A percentile compares a stretch with the other conserved stretches of the same genome.
phyloP scores from a whole-genome alignment of 2,797 vertebrate genomes.

The Podarcis siculus region DNA sequence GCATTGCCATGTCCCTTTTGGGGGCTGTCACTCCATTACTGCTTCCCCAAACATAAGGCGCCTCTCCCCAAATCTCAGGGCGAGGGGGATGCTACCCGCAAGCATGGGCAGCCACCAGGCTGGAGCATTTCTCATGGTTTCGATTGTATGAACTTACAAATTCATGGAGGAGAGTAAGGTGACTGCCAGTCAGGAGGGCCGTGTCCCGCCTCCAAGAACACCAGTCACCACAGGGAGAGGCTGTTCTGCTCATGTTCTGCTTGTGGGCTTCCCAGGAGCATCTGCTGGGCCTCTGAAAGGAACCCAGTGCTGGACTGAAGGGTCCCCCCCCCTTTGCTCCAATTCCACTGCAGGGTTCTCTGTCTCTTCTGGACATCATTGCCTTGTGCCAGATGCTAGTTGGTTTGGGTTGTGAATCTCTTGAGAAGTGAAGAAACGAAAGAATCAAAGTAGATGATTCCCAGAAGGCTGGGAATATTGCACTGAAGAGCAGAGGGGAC shows the following conservation, averaged over 20 bases:
- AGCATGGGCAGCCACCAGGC: not conserved
- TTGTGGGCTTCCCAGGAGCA: not conserved
- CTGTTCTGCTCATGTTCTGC: not conserved
- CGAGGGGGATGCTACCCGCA: no score
- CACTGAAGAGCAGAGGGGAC: not conserved
- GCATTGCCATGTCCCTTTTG: no score
- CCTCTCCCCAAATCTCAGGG: no score
- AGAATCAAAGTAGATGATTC: no score
- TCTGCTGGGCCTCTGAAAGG: not conserved
- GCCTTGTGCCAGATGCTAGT: not conserved
- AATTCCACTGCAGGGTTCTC: not conserved
- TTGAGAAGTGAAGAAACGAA: no score
- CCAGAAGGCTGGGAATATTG: not conserved
- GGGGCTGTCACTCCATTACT: no score
- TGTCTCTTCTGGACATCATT: not conserved
- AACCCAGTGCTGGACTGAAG: not conserved
- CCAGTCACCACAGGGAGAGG: not conserved
- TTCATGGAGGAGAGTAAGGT: not conserved
- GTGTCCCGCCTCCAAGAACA: not conserved
- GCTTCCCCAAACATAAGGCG: no score
- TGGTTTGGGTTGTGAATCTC: no score
- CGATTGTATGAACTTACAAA: not conserved
- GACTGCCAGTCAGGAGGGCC: not conserved
- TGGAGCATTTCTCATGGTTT: not conserved
- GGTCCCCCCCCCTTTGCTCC: not conserved